phyloP scores from a whole-genome alignment of 2,888 invertebrate genomes.

The Pantelozetes paolii region DNA sequence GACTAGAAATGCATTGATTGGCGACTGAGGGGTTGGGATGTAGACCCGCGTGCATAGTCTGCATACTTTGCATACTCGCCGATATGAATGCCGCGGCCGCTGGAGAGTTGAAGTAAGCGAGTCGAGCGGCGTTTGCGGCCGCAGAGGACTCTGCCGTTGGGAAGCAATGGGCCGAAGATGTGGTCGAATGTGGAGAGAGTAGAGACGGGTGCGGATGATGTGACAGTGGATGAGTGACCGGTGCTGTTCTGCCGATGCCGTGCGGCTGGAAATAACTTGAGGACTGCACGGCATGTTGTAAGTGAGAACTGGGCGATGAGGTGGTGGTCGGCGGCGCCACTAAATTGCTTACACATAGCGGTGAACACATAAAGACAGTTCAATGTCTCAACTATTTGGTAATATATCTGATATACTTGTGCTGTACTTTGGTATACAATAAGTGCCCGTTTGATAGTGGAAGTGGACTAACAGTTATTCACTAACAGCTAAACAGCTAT shows the following conservation, averaged over 20 bases:
- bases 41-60: constrained; percentile 39
- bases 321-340: constrained; percentile 15
- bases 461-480: constrained; percentile 4
- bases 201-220: constrained; percentile 2
- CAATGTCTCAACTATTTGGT: background rate
- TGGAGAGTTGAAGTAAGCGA: constrained; percentile 79
- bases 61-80: constrained; percentile 42
- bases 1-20: constrained; percentile 9
- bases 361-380: constrained; percentile 3
- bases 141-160: constrained; percentile 41
- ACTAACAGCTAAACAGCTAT: too few relatives aligned
- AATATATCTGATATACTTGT: background rate
- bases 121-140: constrained; percentile 46
- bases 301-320: constrained; percentile 23
- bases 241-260: background rate
- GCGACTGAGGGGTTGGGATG: background rate
- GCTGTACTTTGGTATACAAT: constrained; percentile 2
- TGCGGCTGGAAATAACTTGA: constrained; percentile 17
- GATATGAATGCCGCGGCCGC: constrained; percentile 63
- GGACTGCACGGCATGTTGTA: constrained; percentile 12
- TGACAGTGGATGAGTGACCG: constrained; percentile 5
- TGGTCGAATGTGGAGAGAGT: background rate
- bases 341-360: constrained; percentile 38
- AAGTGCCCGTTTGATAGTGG: constrained; percentile 21
- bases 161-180: constrained; percentile 12